Evolutionary conservation across 2,113 vertebrate species (phyloP).

Genomic region (Macrotus californicus): DNA sequence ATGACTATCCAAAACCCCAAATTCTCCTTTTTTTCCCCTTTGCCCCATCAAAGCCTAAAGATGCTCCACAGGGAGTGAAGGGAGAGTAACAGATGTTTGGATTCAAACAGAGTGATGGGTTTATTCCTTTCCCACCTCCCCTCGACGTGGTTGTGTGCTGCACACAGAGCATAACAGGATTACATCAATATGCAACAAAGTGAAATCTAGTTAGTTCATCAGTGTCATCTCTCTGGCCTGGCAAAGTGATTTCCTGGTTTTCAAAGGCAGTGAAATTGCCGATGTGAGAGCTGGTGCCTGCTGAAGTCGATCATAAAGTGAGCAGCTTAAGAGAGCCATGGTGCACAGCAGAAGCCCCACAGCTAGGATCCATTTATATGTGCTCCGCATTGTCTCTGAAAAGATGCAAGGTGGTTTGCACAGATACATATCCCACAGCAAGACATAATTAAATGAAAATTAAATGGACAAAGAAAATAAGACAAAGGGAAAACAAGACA

Average conservation of each 20-base stretch:
- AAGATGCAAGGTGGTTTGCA: neutral
- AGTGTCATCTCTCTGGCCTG: neutral
- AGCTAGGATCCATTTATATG: neutral
- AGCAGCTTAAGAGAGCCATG: neutral
- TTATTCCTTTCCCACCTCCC: neutral
- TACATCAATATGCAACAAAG: neutral
- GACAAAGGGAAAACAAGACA: neutral
- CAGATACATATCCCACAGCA: neutral
- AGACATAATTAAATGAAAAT: neutral
- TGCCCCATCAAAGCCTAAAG: neutral
- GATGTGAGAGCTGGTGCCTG: neutral
- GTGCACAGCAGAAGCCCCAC: neutral
- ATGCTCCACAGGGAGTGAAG: rapidly evolving
- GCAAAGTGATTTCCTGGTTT: conserved; percentile 5
- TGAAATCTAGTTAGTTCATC: neutral
- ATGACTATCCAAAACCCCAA: rapidly evolving
- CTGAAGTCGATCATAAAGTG: neutral
- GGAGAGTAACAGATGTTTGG: neutral
- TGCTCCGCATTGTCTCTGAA: neutral
- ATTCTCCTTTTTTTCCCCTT: neutral
- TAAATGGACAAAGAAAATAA: neutral
- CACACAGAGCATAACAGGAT: neutral
- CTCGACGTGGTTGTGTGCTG: neutral
- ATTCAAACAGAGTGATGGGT: neutral
- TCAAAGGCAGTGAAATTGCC: neutral